Evolutionary conservation across 2,113 vertebrate species (phyloP).

Genomic region (Regulus satrapa): DNA sequence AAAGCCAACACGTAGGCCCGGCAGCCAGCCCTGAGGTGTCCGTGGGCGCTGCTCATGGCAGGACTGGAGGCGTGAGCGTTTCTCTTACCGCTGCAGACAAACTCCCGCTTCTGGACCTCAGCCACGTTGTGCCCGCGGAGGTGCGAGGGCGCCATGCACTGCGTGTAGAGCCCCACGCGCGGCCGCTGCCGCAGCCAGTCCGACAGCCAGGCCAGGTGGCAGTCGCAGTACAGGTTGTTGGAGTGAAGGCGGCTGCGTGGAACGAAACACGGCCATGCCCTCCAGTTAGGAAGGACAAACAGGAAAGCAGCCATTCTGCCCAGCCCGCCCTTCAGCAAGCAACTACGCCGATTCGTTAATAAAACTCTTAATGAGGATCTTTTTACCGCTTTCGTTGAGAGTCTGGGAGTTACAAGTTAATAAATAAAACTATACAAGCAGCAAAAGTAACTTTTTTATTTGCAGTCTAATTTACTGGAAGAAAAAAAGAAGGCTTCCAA

Average conservation of each 20-base stretch:
- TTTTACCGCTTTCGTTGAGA: not conserved
- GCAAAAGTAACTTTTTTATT: not conserved
- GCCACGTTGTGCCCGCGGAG: slow-evolving; percentile 95
- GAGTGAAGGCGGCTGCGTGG: slow-evolving; percentile 90
- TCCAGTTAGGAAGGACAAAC: not conserved
- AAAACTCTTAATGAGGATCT: not conserved
- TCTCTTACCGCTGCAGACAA: slow-evolving; percentile 89
- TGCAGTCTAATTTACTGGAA: not conserved
- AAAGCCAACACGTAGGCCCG: too few relatives aligned
- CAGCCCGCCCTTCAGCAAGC: not conserved
- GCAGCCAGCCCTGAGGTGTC: fast-evolving
- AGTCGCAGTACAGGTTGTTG: slow-evolving; percentile 96
- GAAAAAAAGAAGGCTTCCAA: not conserved
- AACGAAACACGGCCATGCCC: not conserved
- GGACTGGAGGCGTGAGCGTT: fast-evolving
- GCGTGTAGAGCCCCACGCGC: slow-evolving; percentile 93
- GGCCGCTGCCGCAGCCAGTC: slow-evolving; percentile 97
- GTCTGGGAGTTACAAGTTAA: not conserved
- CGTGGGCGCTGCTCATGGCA: too few relatives aligned
- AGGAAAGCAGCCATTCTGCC: not conserved
- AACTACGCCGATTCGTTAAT: not conserved
- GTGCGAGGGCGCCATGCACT: slow-evolving; percentile 91
- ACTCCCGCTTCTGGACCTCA: slow-evolving; percentile 96
- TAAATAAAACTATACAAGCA: not conserved
- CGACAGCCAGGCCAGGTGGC: slow-evolving; percentile 95